These are phyloP conservation scores for Osmerus eperlanus DNA, from an alignment of 2,113 vertebrate genomes.

Conservation along the genomic window DNA sequence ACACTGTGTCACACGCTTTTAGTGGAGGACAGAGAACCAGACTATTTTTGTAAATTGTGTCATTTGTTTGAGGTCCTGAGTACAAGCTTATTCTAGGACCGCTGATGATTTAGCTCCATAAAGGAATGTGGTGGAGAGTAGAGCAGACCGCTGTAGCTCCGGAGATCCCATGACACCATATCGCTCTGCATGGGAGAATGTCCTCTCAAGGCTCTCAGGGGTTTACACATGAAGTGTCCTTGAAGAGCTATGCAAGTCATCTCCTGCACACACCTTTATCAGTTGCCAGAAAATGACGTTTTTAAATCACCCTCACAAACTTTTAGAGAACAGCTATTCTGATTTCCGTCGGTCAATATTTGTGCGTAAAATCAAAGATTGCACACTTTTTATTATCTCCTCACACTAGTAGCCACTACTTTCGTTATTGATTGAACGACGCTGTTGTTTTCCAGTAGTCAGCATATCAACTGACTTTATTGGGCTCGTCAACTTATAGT, in stretches of 20 bases:
- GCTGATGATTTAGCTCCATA: conserved; percentile 23
- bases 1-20: conserved; percentile 14
- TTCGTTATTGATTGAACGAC: too few relatives aligned
- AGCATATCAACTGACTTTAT: too few relatives aligned
- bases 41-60: conserved; percentile 32
- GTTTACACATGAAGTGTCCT: conserved; percentile 35
- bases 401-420: too few relatives aligned
- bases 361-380: too few relatives aligned
- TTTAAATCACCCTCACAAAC: conserved; percentile 14
- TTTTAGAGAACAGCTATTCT: not conserved
- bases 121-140: conserved; percentile 25
- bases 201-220: conserved; percentile 5
- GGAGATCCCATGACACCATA: conserved; percentile 29
- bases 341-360: not conserved
- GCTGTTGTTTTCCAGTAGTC: too few relatives aligned
- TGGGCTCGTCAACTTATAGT: too few relatives aligned
- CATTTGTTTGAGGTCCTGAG: conserved; percentile 30
- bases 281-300: conserved; percentile 23
- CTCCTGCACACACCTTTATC: conserved; percentile 32
- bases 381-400: too few relatives aligned
- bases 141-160: conserved; percentile 16
- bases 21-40: conserved; percentile 2
- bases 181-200: conserved; percentile 13
- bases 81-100: conserved; percentile 18
- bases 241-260: conserved; percentile 37